A percentile compares a stretch with the other conserved stretches of the same genome.
Conservation (phyloP, 1,140 invertebrate genomes). For the Antheraea pernyi region DNA sequence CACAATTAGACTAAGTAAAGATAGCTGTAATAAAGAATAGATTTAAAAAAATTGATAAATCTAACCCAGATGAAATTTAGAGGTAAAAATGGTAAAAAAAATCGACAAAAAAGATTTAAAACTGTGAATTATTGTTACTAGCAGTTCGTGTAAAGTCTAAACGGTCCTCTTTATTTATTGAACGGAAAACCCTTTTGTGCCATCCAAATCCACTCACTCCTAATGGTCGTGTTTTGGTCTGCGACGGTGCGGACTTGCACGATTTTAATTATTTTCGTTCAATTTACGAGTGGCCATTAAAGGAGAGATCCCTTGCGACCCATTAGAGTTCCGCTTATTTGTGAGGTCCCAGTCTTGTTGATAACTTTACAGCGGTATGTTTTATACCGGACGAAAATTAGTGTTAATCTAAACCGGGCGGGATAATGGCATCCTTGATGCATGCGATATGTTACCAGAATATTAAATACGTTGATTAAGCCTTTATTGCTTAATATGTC, state of each 20-base stretch:
- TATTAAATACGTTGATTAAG: constrained; percentile 34
- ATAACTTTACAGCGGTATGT: constrained; percentile 69
- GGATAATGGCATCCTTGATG: constrained; percentile 27
- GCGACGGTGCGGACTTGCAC: constrained; percentile 50
- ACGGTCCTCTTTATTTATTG: constrained; percentile 58
- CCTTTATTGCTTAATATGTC: background rate
- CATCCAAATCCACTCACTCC: constrained; percentile 45
- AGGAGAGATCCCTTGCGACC: constrained; percentile 63
- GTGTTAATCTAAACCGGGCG: constrained; percentile 47
- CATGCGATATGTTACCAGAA: constrained; percentile 40
- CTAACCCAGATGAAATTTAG: background rate
- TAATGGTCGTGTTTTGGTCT: constrained; percentile 74
- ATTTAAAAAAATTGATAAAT: background rate
- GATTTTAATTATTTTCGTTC: constrained; percentile 78
- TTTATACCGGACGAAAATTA: constrained; percentile 62
- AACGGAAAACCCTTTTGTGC: constrained; percentile 62
- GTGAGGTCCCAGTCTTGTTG: constrained; percentile 61
- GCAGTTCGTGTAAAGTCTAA: constrained; percentile 6
- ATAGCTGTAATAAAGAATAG: no score
- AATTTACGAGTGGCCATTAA: constrained; percentile 77
- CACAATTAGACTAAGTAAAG: no score
- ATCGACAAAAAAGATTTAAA: background rate
- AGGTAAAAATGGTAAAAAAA: background rate
- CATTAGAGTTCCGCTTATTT: constrained; percentile 60
- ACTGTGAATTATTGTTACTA: background rate